Evolutionary conservation across 2,113 vertebrate species (phyloP).

Genomic region (Maccullochella peelii): DNA sequence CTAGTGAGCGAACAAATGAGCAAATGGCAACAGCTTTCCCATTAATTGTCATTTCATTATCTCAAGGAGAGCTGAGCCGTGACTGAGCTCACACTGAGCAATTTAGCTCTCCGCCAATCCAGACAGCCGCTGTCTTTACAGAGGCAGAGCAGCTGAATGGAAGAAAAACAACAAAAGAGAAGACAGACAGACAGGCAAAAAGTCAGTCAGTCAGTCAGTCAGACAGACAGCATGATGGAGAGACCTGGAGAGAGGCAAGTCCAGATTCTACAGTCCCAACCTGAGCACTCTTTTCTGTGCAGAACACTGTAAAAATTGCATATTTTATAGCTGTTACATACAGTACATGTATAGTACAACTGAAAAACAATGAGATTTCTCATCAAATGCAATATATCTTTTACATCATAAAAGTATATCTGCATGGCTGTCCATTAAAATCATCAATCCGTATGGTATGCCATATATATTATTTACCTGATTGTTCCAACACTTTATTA

Average conservation of each 20-base stretch:
- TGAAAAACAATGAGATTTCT: background rate
- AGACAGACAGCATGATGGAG: background rate
- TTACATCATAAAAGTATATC: background rate
- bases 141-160: conserved; percentile 58
- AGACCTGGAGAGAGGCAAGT: background rate
- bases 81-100: conserved; percentile 82
- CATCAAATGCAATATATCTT: background rate
- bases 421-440: background rate
- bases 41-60: conserved; percentile 88
- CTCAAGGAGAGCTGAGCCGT: conserved; percentile 84
- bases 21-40: conserved; percentile 79
- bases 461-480: background rate
- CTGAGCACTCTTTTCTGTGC: background rate
- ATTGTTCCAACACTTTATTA: background rate
- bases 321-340: background rate
- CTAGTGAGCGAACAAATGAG: conserved; percentile 75
- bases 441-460: background rate
- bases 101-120: conserved; percentile 82
- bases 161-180: conserved; percentile 45
- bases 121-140: conserved; percentile 62
- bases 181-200: conserved; percentile 14
- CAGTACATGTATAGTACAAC: background rate
- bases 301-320: background rate
- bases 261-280: background rate
- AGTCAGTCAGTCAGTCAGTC: background rate